These are phyloP conservation scores for Crocidura indochinensis DNA, from an alignment of 2,797 vertebrate species.

Conservation along the genomic window DNA sequence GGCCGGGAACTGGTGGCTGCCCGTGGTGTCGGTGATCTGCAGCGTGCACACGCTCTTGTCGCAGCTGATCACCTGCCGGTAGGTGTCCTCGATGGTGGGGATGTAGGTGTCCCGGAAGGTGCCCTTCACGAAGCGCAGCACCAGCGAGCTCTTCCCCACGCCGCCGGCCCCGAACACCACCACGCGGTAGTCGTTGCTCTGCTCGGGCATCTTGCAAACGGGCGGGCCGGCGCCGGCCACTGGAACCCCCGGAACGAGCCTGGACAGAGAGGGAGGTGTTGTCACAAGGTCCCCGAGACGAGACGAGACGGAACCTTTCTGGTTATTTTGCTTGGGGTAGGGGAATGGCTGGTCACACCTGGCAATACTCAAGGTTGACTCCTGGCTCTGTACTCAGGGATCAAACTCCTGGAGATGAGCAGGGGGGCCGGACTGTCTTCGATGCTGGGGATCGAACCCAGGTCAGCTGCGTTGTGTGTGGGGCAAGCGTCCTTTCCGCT, in stretches of 20 bases:
- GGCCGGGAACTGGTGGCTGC: slow-evolving; percentile 98
- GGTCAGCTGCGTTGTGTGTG: too few relatives aligned
- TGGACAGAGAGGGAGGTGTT: slow-evolving; percentile 67
- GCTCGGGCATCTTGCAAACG: slow-evolving; percentile 96
- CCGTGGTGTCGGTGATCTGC: slow-evolving; percentile 98
- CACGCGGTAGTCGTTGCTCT: slow-evolving; percentile 98
- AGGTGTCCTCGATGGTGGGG: slow-evolving; percentile 98
- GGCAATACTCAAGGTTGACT: too few relatives aligned
- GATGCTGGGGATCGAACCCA: too few relatives aligned
- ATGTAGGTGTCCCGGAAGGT: slow-evolving; percentile 99
- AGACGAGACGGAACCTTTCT: too few relatives aligned
- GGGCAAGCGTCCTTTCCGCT: too few relatives aligned
- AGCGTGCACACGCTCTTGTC: slow-evolving; percentile 98
- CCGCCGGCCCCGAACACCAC: slow-evolving; percentile 98
- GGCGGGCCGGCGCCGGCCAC: slow-evolving; percentile 46
- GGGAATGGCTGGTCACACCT: too few relatives aligned
- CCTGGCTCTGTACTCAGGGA: too few relatives aligned
- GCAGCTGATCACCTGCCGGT: slow-evolving; percentile 98
- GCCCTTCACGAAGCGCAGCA: slow-evolving; percentile 97
- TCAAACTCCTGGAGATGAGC: too few relatives aligned
- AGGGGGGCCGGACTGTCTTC: too few relatives aligned
- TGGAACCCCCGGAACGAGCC: slow-evolving; percentile 71
- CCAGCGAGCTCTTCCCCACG: slow-evolving; percentile 98
- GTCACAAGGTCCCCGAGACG: too few relatives aligned
- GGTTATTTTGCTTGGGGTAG: too few relatives aligned